Percentiles rank a stretch among this genome's conserved stretches.
Conservation (phyloP, 2,888 invertebrate genomes). For the Aleiodes testaceus region DNA sequence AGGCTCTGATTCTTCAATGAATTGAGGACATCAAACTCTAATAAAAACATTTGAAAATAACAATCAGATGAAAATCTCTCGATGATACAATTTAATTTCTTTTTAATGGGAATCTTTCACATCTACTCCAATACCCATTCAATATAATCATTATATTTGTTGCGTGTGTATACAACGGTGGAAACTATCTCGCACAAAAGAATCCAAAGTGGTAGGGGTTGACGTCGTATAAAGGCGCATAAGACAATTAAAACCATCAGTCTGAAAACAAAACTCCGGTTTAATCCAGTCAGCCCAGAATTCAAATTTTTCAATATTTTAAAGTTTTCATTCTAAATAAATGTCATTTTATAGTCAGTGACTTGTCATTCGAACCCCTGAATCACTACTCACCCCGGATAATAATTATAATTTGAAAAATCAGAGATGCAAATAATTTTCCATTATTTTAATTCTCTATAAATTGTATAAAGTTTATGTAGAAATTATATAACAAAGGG, state of each 20-base stretch:
- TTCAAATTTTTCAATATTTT: neutral
- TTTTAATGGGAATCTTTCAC: neutral
- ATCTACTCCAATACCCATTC: neutral
- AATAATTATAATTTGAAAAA: no score
- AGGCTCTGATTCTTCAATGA: no score
- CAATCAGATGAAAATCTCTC: neutral
- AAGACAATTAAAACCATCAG: slow-evolving; percentile 70
- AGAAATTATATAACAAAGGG: no score
- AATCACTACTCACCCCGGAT: no score
- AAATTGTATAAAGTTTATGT: no score
- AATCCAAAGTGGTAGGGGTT: slow-evolving; percentile 55
- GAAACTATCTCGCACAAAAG: slow-evolving; percentile 12
- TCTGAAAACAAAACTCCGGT: slow-evolving; percentile 62
- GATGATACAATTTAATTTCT: neutral
- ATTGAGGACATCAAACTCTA: no score
- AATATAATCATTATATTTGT: neutral
- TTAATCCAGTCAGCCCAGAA: slow-evolving; percentile 53
- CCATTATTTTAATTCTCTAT: no score
- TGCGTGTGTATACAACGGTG: neutral
- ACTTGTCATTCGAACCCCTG: no score
- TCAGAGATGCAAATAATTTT: no score
- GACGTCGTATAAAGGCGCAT: slow-evolving; percentile 66
- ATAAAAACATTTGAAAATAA: neutral
- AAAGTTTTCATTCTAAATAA: neutral
- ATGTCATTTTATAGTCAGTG: neutral